phyloP scores from a whole-genome alignment of 2,113 vertebrate genomes.

The Sinocyclocheilus maitianheensis region DNA sequence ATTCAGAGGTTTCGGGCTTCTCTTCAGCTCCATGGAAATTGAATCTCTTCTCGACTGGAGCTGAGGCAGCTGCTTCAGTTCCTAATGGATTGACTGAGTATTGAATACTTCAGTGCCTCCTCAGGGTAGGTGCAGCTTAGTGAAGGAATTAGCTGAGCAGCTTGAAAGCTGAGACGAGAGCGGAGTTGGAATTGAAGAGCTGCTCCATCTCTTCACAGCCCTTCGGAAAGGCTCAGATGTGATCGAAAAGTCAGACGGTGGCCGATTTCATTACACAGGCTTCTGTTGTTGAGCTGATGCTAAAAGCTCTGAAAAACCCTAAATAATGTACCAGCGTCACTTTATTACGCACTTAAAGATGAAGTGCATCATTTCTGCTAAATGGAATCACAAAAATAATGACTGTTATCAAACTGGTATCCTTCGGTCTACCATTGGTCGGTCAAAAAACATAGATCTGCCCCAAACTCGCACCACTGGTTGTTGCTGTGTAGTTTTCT shows the following conservation, averaged over 20 bases:
- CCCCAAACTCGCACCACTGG: background rate
- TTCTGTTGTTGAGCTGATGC: conserved; percentile 21
- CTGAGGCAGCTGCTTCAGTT: conserved; percentile 63
- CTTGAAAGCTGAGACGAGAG: conserved; percentile 61
- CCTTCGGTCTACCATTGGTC: background rate
- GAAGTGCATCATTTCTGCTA: background rate
- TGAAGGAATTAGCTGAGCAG: conserved; percentile 60
- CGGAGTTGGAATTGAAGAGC: conserved; percentile 50
- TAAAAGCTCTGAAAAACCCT: conserved; percentile 20
- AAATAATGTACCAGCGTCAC: background rate
- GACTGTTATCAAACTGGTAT: background rate
- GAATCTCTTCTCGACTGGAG: conserved; percentile 62
- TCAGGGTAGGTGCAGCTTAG: conserved; percentile 65
- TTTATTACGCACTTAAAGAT: background rate
- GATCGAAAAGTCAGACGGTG: conserved; percentile 15
- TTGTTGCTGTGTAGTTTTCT: background rate
- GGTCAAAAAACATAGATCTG: background rate
- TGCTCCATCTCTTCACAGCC: background rate
- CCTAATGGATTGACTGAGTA: conserved; percentile 67
- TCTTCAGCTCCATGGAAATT: conserved; percentile 67
- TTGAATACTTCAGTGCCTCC: conserved; percentile 64
- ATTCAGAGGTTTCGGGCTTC: conserved; percentile 58
- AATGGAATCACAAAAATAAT: background rate
- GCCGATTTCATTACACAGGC: conserved; percentile 15
- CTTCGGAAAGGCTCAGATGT: conserved; percentile 44